Conservation (phyloP, 2,797 vertebrate genomes). For the Chelidonichthys spinosus region DNA sequence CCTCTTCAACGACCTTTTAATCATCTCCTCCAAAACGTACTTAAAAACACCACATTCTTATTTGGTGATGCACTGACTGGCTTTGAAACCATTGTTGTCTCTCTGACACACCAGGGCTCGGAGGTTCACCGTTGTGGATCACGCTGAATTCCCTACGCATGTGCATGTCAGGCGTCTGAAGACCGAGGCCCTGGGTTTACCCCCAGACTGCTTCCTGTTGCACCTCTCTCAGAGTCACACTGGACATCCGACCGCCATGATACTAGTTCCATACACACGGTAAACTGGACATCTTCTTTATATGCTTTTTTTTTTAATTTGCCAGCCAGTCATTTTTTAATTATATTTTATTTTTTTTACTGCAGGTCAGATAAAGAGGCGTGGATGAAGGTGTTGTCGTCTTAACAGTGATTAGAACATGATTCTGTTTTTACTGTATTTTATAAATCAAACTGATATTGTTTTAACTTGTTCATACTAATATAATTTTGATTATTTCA, state of each 20-base stretch:
- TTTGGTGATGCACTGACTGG: not conserved
- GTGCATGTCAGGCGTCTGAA: conserved; percentile 75
- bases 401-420: conserved; percentile 19
- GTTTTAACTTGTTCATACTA: conserved; percentile 11
- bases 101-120: conserved; percentile 69
- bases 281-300: conserved; percentile 20
- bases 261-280: conserved; percentile 77
- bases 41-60: not conserved
- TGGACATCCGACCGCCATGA: conserved; percentile 61
- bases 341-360: not conserved
- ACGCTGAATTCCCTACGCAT: conserved; percentile 75
- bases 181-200: conserved; percentile 71
- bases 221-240: conserved; percentile 74
- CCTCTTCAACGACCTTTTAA: conserved; percentile 87
- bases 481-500: not conserved
- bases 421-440: conserved; percentile 2
- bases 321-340: not conserved
- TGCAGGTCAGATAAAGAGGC: conserved; percentile 71
- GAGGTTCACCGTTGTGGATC: conserved; percentile 80
- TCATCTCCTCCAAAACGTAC: conserved; percentile 83
- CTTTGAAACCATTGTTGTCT: not conserved
- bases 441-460: rapidly evolving
- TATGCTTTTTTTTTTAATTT: not conserved
- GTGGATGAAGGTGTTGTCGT: conserved; percentile 70
- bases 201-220: conserved; percentile 79